Percentiles rank a stretch among this genome's conserved stretches.
phyloP scores from a whole-genome alignment of 2,888 invertebrate species.

The Anodontia alba region DNA sequence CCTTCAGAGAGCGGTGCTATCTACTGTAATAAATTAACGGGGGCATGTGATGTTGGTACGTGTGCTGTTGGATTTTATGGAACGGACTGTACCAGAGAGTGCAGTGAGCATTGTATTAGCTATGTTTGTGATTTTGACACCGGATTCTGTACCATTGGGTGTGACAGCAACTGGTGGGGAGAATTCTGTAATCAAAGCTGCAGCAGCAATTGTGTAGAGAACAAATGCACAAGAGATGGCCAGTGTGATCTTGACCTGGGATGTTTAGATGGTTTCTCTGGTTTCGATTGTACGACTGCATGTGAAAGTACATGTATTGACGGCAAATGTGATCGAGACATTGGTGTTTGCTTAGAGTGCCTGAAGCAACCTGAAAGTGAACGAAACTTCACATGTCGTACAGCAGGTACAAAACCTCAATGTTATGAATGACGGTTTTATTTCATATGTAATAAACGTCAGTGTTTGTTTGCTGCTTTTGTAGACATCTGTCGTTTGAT shows the following conservation, averaged over 20 bases:
- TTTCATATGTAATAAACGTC: not conserved
- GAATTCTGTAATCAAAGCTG: conserved; percentile 33
- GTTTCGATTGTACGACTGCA: conserved; percentile 20
- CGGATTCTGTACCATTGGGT: conserved; percentile 35
- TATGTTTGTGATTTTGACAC: conserved; percentile 28
- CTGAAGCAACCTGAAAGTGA: not conserved
- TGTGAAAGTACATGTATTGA: conserved; percentile 31
- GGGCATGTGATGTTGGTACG: conserved; percentile 21
- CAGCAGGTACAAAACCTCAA: conserved; percentile 24
- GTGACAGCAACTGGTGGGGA: conserved; percentile 34
- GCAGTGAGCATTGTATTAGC: conserved; percentile 22
- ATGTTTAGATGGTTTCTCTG: conserved; percentile 35
- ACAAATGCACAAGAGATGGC: conserved; percentile 30
- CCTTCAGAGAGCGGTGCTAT: conserved; percentile 3
- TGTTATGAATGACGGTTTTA: not conserved
- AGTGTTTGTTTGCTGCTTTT: not conserved
- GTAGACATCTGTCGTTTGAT: no score
- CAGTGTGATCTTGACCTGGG: conserved; percentile 26
- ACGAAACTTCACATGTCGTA: conserved; percentile 21
- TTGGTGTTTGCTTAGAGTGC: conserved; percentile 34
- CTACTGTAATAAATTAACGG: conserved; percentile 23
- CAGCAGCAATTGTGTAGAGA: conserved; percentile 25
- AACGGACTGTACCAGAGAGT: conserved; percentile 1
- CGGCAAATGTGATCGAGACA: conserved; percentile 29
- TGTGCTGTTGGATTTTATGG: conserved; percentile 33